These are phyloP conservation scores for Orthosia gracilis DNA, from an alignment of 2,888 invertebrate species.

Conservation along the genomic window DNA sequence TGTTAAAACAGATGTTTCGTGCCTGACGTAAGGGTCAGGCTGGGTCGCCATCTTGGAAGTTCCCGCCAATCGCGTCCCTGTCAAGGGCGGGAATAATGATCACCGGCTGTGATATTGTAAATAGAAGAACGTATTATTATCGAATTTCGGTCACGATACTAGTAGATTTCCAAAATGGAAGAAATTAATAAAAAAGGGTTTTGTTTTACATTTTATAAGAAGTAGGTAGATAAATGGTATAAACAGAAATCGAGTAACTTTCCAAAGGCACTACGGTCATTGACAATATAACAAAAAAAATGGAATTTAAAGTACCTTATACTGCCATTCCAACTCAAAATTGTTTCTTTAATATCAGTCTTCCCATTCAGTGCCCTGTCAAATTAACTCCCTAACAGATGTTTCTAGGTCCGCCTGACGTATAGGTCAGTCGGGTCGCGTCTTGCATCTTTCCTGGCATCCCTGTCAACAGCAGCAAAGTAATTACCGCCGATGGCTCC, in stretches of 20 bases:
- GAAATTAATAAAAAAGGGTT: background rate
- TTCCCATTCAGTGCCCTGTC: slow-evolving; percentile 1
- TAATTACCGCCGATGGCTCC: slow-evolving; percentile 64
- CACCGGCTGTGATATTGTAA: slow-evolving; percentile 72
- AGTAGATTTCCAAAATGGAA: background rate
- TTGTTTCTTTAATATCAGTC: background rate
- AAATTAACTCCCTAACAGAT: slow-evolving; percentile 55
- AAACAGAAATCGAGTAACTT: no score
- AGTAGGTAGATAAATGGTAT: background rate
- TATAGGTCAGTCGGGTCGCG: slow-evolving; percentile 55
- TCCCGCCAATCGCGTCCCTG: slow-evolving; percentile 87
- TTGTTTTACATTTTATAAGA: no score
- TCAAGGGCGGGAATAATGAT: slow-evolving; percentile 86
- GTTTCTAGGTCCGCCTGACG: slow-evolving; percentile 44
- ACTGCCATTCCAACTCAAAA: background rate
- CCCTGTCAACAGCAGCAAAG: slow-evolving; percentile 61
- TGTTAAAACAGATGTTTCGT: slow-evolving; percentile 90
- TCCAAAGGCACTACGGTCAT: no score
- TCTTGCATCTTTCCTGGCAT: slow-evolving; percentile 58
- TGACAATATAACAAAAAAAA: no score
- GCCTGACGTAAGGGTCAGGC: slow-evolving; percentile 89
- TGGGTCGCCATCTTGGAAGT: slow-evolving; percentile 88
- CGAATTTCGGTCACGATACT: slow-evolving; percentile 16
- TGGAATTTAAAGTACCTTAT: background rate
- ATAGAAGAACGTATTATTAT: slow-evolving; percentile 55